Evolutionary conservation across 2,888 invertebrate genomes (phyloP).

Genomic region (Plebejus argus): DNA sequence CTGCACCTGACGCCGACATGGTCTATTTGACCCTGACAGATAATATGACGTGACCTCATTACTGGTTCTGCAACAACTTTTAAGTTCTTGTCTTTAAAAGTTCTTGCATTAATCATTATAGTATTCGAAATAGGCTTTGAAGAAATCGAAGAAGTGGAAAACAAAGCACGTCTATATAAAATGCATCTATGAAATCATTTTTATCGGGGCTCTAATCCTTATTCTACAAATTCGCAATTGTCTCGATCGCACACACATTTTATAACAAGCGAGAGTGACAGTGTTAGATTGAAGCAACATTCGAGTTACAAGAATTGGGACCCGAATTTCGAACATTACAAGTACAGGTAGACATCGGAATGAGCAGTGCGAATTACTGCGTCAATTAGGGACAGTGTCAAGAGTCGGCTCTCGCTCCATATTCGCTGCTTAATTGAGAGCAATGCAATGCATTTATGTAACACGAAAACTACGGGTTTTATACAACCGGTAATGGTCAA

Average conservation of each 20-base stretch:
- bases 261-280: too few species aligned
- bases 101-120: too few species aligned
- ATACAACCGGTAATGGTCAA: not conserved
- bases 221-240: too few species aligned
- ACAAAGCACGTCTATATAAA: too few species aligned
- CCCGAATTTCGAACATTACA: not conserved
- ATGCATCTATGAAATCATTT: too few species aligned
- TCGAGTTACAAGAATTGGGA: too few species aligned
- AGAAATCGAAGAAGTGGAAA: too few species aligned
- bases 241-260: too few species aligned
- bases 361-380: slow-evolving; percentile 4
- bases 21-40: slow-evolving; percentile 5
- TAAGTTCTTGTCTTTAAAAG: too few species aligned
- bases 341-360: not conserved
- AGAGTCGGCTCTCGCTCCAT: not conserved
- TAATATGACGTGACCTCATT: slow-evolving; percentile 1
- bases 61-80: not conserved
- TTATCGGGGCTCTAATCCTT: too few species aligned
- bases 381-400: slow-evolving; percentile 27
- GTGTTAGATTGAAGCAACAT: too few species aligned
- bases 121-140: too few species aligned
- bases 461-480: not conserved
- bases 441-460: slow-evolving; percentile 3
- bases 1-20: not conserved
- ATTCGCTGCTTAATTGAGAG: not conserved